These are phyloP conservation scores for Fabriciana adippe DNA, from an alignment of 2,888 invertebrate genomes.

Conservation along the genomic window DNA sequence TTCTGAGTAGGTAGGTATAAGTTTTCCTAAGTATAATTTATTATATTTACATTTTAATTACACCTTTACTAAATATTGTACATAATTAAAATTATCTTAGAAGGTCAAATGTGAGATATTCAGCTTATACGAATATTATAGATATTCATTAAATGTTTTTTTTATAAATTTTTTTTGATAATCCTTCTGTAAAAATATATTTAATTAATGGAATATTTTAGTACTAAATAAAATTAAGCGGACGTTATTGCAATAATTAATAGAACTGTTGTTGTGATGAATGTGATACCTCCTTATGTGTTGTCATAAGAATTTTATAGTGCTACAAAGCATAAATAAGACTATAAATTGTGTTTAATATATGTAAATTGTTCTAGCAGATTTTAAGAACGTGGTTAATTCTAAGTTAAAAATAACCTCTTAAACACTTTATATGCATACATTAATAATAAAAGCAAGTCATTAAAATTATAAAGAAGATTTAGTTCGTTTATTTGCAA, in stretches of 20 bases:
- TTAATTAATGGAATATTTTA: not conserved
- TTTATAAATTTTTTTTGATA: no score
- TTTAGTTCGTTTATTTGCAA: not conserved
- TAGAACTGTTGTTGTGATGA: slow-evolving; percentile 33
- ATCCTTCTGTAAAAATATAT: not conserved
- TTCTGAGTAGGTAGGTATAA: no score
- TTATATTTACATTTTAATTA: no score
- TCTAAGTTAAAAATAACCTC: slow-evolving; percentile 14
- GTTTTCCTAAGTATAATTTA: no score
- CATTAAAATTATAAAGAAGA: slow-evolving; percentile 8
- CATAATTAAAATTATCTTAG: no score
- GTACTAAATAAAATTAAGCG: not conserved
- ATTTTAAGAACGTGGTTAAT: slow-evolving; percentile 26
- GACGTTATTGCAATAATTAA: slow-evolving; percentile 3
- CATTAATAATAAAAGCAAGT: not conserved
- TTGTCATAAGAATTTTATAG: slow-evolving; percentile 49
- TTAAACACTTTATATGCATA: not conserved
- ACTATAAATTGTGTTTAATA: slow-evolving; percentile 67
- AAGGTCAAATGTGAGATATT: no score
- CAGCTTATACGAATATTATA: no score
- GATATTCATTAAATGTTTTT: no score
- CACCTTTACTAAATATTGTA: no score
- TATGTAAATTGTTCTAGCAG: slow-evolving; percentile 58
- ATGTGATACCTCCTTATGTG: slow-evolving; percentile 33
- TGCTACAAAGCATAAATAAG: slow-evolving; percentile 66